Evolutionary conservation across 1,140 invertebrate genomes (phyloP).

Genomic region (Whitmania pigra): DNA sequence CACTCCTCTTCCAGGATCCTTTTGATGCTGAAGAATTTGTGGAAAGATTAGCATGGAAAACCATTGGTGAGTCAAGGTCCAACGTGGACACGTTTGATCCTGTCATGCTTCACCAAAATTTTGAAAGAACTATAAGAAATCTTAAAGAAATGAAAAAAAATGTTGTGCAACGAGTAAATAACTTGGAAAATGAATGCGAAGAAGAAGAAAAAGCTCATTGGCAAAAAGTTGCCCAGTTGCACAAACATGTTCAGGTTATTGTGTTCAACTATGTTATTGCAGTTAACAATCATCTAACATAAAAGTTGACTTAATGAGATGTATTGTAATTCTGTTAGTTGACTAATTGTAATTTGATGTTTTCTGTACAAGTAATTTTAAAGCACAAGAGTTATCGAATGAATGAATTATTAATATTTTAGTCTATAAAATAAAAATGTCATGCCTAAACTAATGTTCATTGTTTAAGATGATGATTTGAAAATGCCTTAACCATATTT

Average conservation of each 20-base stretch:
- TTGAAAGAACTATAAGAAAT: constrained; percentile 75
- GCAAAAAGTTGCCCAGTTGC: constrained; percentile 64
- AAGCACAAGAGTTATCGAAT: too few species aligned
- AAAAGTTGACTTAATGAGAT: not conserved
- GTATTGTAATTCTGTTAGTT: not conserved
- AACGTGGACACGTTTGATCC: constrained; percentile 47
- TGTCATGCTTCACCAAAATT: constrained; percentile 64
- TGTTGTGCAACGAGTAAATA: constrained; percentile 73
- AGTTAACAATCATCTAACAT: not conserved
- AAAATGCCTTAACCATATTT: not conserved
- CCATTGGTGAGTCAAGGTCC: constrained; percentile 52
- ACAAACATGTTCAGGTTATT: constrained; percentile 69
- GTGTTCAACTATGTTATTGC: not conserved
- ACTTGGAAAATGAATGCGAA: constrained; percentile 63
- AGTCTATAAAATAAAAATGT: too few species aligned
- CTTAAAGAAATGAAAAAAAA: constrained; percentile 65
- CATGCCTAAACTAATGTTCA: too few species aligned
- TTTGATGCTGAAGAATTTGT: constrained; percentile 96
- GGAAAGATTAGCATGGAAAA: constrained; percentile 83
- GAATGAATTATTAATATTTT: too few species aligned
- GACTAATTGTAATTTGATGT: not conserved
- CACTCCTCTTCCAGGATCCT: constrained; percentile 54
- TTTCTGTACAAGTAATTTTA: not conserved
- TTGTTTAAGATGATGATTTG: not conserved
- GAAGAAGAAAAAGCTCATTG: constrained; percentile 76